phyloP scores from a whole-genome alignment of 2,797 vertebrate species.

The Hylomyscus alleni region DNA sequence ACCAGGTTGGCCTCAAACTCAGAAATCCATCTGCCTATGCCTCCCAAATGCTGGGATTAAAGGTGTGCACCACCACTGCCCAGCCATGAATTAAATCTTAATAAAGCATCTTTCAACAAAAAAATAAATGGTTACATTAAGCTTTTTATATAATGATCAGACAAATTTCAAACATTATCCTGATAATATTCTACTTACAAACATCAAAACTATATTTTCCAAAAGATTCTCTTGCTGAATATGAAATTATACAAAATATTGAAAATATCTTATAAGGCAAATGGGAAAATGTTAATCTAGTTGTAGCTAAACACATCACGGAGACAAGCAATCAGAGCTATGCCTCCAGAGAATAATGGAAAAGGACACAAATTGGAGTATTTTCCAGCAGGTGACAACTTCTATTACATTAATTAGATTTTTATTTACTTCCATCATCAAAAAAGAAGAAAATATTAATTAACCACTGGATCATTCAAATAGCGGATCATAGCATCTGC shows the following conservation, averaged over 20 bases:
- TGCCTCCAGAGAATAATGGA: neutral
- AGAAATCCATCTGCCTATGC: no score
- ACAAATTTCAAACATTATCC: slow-evolving; percentile 48
- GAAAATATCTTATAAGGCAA: slow-evolving; percentile 67
- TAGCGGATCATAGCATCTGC: neutral
- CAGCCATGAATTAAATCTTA: neutral
- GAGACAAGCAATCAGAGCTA: slow-evolving; percentile 20
- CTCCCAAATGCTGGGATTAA: no score
- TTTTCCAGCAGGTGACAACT: slow-evolving; percentile 43
- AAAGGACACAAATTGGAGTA: neutral
- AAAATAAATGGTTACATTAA: neutral
- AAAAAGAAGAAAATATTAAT: slow-evolving; percentile 62
- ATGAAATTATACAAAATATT: slow-evolving; percentile 64
- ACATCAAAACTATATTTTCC: slow-evolving; percentile 3
- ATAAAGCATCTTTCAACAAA: neutral
- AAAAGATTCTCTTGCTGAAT: slow-evolving; percentile 27
- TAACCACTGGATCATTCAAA: slow-evolving; percentile 47
- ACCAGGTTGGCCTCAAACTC: no score
- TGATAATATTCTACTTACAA: slow-evolving; percentile 29
- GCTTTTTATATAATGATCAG: neutral
- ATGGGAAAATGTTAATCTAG: slow-evolving; percentile 56
- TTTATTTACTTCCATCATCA: slow-evolving; percentile 49
- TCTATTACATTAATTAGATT: slow-evolving; percentile 40
- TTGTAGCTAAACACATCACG: neutral
- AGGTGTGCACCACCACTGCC: no score